Evolutionary conservation across 2,113 vertebrate genomes (phyloP), one percentile per base, ranked within the genome.

Genomic region (Thamnophis sirtalis): DNA sequence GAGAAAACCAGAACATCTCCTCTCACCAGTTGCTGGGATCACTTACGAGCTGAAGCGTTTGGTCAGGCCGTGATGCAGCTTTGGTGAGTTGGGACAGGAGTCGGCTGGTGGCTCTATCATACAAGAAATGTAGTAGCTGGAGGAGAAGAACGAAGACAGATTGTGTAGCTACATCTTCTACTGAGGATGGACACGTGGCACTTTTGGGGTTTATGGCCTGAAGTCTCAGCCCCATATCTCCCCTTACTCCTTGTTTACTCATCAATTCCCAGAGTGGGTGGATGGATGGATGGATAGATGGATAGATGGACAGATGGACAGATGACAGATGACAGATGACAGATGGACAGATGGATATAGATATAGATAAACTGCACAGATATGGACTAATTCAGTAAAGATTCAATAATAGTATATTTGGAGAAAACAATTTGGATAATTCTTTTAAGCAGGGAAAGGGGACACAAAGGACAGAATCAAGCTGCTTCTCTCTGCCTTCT

Each of bases 1-100:
- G 49, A 21, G 24, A 48, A 0, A 17, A 24, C 1, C 13, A 3
- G 5, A 9, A 19, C 5, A 0, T 9, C 6, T 43, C 88, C 22
- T 26, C 38, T 19, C 28, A 54, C 9, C 51, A 53, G 4, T 49
- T n/a, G 2, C 10, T 13, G 6, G 24, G 51, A 8, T 86, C 24
- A 98, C 98, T 98, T 97, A 98, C 98, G 96, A 96, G 56, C 97
- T 95, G 17, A 98, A 97, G 60, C 98, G 98, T 96, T 98, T 98
- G 11, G 96, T 96, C 87, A 98, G 96, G 91, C 98, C 97, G 88
- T 98, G 97, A 95, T 98, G 97, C 54, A 96, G 87, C 9, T 93
- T 96, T 17, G 98, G 98, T 53, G 98, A 99, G 86, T 92, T 97
- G 90, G 98, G 98, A 92, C 98, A 98, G 15, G 98, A 97, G 94